These are phyloP conservation scores for Xestia sexstrigata DNA, from an alignment of 2,888 invertebrate species.

Conservation along the genomic window DNA sequence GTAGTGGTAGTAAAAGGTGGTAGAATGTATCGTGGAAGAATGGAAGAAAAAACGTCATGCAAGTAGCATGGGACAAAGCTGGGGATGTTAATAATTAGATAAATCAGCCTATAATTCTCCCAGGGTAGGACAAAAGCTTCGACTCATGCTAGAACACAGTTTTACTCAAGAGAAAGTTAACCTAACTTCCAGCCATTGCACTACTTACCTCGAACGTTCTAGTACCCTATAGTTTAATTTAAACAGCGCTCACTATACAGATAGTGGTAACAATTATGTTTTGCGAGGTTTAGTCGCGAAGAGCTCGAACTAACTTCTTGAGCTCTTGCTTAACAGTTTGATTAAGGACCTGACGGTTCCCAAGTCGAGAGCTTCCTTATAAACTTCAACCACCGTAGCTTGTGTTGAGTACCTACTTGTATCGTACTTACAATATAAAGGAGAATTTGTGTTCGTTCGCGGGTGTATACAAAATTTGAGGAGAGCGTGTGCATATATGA, in stretches of 20 bases:
- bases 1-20: neutral
- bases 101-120: neutral
- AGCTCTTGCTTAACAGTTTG: constrained; percentile 63
- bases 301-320: constrained; percentile 64
- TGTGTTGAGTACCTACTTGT: constrained; percentile 37
- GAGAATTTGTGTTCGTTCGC: constrained; percentile 25
- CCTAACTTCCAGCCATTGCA: neutral
- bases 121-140: neutral
- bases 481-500: constrained; percentile 1
- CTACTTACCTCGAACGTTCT: neutral
- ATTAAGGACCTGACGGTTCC: constrained; percentile 63
- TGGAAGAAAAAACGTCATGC: neutral
- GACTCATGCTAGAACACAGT: neutral
- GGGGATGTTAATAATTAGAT: neutral
- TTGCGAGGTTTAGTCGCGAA: constrained; percentile 47
- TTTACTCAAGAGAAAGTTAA: neutral
- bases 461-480: neutral
- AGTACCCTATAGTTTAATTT: constrained; percentile 19
- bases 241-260: constrained; percentile 25
- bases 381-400: constrained; percentile 50
- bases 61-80: neutral
- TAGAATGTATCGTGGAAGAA: neutral
- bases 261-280: constrained; percentile 62
- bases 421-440: constrained; percentile 39
- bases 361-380: constrained; percentile 55